Evolutionary conservation across 2,888 invertebrate species (phyloP).

Genomic region (Drosophila stalkeri): DNA sequence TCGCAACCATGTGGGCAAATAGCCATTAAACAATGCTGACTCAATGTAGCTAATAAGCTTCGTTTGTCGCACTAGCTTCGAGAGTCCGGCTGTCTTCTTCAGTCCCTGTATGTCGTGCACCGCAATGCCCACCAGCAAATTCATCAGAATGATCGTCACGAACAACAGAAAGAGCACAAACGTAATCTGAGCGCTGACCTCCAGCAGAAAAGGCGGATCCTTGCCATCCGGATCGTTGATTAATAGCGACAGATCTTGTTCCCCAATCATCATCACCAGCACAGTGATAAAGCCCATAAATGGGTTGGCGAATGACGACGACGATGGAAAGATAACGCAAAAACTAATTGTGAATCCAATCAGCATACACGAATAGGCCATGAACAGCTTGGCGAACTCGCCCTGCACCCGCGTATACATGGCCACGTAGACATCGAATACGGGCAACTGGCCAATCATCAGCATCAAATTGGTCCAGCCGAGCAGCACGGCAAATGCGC

Average conservation of each 20-base stretch:
- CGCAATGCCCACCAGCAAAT: slow-evolving; percentile 93
- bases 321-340: slow-evolving; percentile 94
- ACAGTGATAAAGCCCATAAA: slow-evolving; percentile 94
- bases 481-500: slow-evolving; percentile 93
- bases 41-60: slow-evolving; percentile 95
- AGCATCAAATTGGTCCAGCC: slow-evolving; percentile 96
- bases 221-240: slow-evolving; percentile 91
- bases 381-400: slow-evolving; percentile 93
- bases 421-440: slow-evolving; percentile 95
- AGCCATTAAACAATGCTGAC: slow-evolving; percentile 91
- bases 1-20: slow-evolving; percentile 90
- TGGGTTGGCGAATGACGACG: slow-evolving; percentile 92
- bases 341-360: slow-evolving; percentile 95
- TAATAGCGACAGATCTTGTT: slow-evolving; percentile 91
- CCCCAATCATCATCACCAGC: slow-evolving; percentile 95
- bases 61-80: slow-evolving; percentile 93
- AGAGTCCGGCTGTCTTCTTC: slow-evolving; percentile 93
- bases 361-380: slow-evolving; percentile 93
- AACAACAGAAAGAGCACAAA: slow-evolving; percentile 93
- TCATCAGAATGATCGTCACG: slow-evolving; percentile 94
- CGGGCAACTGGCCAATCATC: slow-evolving; percentile 94
- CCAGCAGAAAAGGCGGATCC: slow-evolving; percentile 90
- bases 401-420: slow-evolving; percentile 96
- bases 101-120: slow-evolving; percentile 95
- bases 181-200: slow-evolving; percentile 93